Evolutionary conservation across 2,797 vertebrate species (phyloP), one percentile per base, ranked within the genome.

Genomic region (Eremophila alpestris): DNA sequence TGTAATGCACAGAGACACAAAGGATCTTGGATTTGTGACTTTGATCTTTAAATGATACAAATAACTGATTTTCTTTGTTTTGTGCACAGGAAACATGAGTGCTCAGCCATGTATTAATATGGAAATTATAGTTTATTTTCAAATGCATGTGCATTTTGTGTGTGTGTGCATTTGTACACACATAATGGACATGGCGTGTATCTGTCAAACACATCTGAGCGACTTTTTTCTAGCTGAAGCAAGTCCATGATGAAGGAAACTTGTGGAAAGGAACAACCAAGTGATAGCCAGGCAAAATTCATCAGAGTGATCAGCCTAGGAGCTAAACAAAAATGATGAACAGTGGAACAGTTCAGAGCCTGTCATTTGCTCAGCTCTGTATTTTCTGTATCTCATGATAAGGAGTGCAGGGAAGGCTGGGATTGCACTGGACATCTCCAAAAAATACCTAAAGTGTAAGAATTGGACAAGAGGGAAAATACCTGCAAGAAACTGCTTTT

Each of bases 1-100:
- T 68, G 32, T 48, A 85, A 65, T 84, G 60, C 13, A 43, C 54
- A 70, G 34, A 91, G 45, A 86, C 68, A 79, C 14, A 70, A 91
- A 81, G 4, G 49, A 46, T n/a, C 15, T 68, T 18, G 79, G 84
- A 96, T 97, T 93, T 48, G 51, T 59, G 52, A 83, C 83, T 95
- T 95, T 87, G 79, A 91, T 93, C 62, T 87, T 91, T 83, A 85
- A 92, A 58, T 3, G 0, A 17, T 63, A 4, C 49, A 46, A 87
- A n/a, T 80, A 90, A 90, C 73, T 95, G 29, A 40, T 75, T 8
- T 22, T 49, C 43, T 62, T 89, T 55, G 36, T 84, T 93, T 91
- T 67, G 56, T 52, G 41, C 17, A 56, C 9, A 75, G n/a, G 26
- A 75, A 78, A 69, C 40, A 68, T 4, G 14, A 75, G 49, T 36